phyloP scores from a whole-genome alignment of 2,113 vertebrate genomes.

The Seriola quinqueradiata region DNA sequence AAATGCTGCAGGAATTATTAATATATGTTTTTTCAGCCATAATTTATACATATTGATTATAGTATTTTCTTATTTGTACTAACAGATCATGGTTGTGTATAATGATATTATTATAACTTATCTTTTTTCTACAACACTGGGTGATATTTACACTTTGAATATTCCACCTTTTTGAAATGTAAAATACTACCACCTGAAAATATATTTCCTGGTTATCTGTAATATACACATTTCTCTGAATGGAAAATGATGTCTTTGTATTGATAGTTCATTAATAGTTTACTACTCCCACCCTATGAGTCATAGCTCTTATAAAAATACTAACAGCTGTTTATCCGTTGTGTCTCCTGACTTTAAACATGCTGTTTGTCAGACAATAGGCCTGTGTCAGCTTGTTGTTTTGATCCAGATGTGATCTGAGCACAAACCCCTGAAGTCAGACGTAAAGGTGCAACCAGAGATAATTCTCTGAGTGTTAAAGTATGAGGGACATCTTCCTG shows the following conservation, averaged over 20 bases:
- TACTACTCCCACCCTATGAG: constrained; percentile 35
- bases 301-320: constrained; percentile 45
- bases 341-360: background rate
- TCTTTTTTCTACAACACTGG: too few relatives aligned
- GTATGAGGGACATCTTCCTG: background rate
- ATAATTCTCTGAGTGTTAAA: background rate
- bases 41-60: background rate
- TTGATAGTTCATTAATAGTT: constrained; percentile 1
- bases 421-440: background rate
- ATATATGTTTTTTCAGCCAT: background rate
- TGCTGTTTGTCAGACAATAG: background rate
- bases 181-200: background rate
- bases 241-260: background rate
- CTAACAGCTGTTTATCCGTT: constrained; percentile 44
- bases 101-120: too few relatives aligned
- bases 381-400: constrained; percentile 48
- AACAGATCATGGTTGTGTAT: background rate
- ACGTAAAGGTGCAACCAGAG: background rate
- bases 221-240: background rate
- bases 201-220: background rate
- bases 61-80: background rate
- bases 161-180: background rate
- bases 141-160: too few relatives aligned
- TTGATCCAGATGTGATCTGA: constrained; percentile 1
- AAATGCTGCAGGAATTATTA: background rate